phyloP scores from a whole-genome alignment of 2,888 invertebrate genomes.

The Oligia strigilis region DNA sequence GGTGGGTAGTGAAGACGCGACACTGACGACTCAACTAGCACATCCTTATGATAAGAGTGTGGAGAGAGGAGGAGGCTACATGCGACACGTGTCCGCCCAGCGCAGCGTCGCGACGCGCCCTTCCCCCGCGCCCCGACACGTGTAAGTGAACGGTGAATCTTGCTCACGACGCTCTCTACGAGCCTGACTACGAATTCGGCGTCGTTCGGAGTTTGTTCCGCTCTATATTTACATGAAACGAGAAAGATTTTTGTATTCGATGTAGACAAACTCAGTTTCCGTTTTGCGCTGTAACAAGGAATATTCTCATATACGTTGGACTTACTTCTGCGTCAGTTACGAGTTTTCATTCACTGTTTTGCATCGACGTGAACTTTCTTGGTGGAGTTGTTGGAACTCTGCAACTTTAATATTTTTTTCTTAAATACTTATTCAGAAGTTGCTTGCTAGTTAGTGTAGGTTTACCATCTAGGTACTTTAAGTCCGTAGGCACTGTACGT shows the following conservation, averaged over 20 bases:
- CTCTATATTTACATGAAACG: conserved; percentile 85
- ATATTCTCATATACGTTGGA: conserved; percentile 61
- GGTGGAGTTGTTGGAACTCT: conserved; percentile 29
- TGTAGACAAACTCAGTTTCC: conserved; percentile 78
- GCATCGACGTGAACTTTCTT: conserved; percentile 53
- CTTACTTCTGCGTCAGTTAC: conserved; percentile 53
- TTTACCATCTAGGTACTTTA: background rate
- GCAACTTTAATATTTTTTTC: conserved; percentile 40
- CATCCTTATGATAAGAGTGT: conserved; percentile 79
- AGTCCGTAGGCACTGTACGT: background rate
- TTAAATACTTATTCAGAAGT: conserved; percentile 20
- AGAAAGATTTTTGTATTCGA: conserved; percentile 81
- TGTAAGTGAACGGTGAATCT: conserved; percentile 82
- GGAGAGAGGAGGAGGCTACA: conserved; percentile 77
- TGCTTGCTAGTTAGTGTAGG: conserved; percentile 37
- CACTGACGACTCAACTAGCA: conserved; percentile 76
- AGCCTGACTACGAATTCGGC: conserved; percentile 79
- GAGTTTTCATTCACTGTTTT: conserved; percentile 56
- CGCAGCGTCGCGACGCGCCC: conserved; percentile 77
- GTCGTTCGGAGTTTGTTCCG: conserved; percentile 83
- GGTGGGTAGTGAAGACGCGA: conserved; percentile 69
- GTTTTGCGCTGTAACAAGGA: conserved; percentile 69
- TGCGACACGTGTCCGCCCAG: conserved; percentile 84
- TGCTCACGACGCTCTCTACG: conserved; percentile 76
- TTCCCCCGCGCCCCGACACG: conserved; percentile 77